Percentiles rank a stretch among this genome's conserved stretches.
Evolutionary conservation across 2,888 invertebrate genomes (phyloP).

Genomic region (Dryadula phaetusa): DNA sequence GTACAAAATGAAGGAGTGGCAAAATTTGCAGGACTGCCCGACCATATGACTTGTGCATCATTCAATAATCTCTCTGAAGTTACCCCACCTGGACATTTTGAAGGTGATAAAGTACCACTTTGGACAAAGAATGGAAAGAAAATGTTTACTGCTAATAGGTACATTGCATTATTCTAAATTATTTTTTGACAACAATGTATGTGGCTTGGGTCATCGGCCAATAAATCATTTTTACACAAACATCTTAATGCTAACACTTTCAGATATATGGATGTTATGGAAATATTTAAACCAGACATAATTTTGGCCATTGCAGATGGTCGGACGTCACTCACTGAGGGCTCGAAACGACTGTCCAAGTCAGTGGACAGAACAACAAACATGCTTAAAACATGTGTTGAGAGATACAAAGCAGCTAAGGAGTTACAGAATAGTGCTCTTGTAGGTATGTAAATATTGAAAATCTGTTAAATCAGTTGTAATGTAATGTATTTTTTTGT

Average conservation of each 20-base stretch:
- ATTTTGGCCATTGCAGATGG: slow-evolving; percentile 93
- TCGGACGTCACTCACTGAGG: slow-evolving; percentile 87
- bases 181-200: neutral
- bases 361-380: slow-evolving; percentile 87
- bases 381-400: slow-evolving; percentile 88
- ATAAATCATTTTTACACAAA: neutral
- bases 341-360: slow-evolving; percentile 88
- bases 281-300: slow-evolving; percentile 91
- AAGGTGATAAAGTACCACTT: slow-evolving; percentile 87
- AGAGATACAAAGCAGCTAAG: slow-evolving; percentile 85
- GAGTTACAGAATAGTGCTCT: slow-evolving; percentile 68
- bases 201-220: neutral
- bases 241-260: slow-evolving; percentile 34
- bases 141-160: slow-evolving; percentile 85
- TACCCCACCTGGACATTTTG: slow-evolving; percentile 89
- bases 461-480: too few relatives aligned
- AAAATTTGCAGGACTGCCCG: slow-evolving; percentile 87
- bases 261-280: slow-evolving; percentile 91
- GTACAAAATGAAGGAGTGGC: slow-evolving; percentile 86
- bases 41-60: slow-evolving; percentile 78
- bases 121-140: slow-evolving; percentile 92
- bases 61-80: slow-evolving; percentile 88
- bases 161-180: slow-evolving; percentile 37
- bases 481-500: too few relatives aligned
- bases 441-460: slow-evolving; percentile 55